Evolutionary conservation across 2,113 vertebrate species (phyloP).

Genomic region (Himantopus leucocephalus): DNA sequence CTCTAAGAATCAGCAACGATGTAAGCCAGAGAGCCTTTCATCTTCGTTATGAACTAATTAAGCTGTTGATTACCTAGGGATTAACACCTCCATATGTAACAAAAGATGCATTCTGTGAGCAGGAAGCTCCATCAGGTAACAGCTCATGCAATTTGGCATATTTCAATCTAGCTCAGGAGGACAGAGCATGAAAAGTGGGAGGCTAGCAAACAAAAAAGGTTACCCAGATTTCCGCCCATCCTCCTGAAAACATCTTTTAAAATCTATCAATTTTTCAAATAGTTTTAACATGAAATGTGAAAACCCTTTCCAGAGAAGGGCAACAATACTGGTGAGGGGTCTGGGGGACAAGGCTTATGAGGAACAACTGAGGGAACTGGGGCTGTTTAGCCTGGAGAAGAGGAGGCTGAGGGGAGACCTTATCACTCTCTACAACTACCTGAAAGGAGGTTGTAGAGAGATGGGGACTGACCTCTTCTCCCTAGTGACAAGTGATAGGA

Average conservation of each 20-base stretch:
- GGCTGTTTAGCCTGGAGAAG: no score
- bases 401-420: no score
- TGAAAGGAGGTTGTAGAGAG: no score
- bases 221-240: background rate
- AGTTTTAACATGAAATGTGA: background rate
- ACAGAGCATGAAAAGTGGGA: background rate
- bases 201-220: background rate
- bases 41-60: constrained; percentile 63
- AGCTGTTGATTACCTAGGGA: constrained; percentile 57
- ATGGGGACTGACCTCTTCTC: no score
- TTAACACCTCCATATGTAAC: constrained; percentile 60
- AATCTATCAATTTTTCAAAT: background rate
- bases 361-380: no score
- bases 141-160: background rate
- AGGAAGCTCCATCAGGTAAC: background rate
- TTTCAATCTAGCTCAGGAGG: background rate
- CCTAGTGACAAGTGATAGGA: no score
- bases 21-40: constrained; percentile 38
- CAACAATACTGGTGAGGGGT: no score
- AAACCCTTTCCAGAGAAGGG: no score
- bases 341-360: no score
- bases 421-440: no score
- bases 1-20: constrained; percentile 52
- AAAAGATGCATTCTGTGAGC: constrained; percentile 44
- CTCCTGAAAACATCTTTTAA: background rate